Percentiles rank a stretch among this genome's conserved stretches.
Evolutionary conservation across 2,113 vertebrate species (phyloP).

Genomic region (Leucosticte australis): DNA sequence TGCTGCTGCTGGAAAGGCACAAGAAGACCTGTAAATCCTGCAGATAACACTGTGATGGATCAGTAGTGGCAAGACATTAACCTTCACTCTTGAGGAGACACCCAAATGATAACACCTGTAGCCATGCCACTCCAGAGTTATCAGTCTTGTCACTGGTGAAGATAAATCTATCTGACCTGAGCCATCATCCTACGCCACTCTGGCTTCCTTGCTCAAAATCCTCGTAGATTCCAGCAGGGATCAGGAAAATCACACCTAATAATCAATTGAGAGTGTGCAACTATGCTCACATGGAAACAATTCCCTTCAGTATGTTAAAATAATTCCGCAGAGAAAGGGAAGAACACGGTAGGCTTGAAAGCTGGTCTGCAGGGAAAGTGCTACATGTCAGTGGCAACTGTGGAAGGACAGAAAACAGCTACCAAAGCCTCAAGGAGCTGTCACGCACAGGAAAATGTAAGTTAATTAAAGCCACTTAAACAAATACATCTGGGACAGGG

Average conservation of each 20-base stretch:
- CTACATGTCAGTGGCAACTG: slow-evolving; percentile 32
- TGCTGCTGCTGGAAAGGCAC: neutral
- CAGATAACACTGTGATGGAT: slow-evolving; percentile 41
- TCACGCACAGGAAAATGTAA: slow-evolving; percentile 23
- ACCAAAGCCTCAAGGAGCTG: slow-evolving; percentile 31
- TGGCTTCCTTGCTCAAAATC: neutral
- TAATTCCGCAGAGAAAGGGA: neutral
- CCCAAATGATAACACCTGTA: slow-evolving; percentile 64
- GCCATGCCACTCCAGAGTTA: slow-evolving; percentile 24
- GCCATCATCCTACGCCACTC: neutral
- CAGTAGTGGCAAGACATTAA: slow-evolving; percentile 60
- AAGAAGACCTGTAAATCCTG: slow-evolving; percentile 31
- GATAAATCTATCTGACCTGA: slow-evolving; percentile 54
- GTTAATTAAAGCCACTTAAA: slow-evolving; percentile 55
- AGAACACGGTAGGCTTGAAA: neutral
- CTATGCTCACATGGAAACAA: slow-evolving; percentile 15
- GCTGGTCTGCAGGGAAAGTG: neutral
- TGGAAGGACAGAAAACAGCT: slow-evolving; percentile 38
- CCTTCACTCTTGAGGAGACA: slow-evolving; percentile 65
- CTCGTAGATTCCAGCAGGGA: neutral
- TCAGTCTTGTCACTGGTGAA: slow-evolving; percentile 21
- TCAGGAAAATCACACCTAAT: slow-evolving; percentile 38
- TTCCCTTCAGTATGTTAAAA: neutral
- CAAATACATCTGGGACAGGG: slow-evolving; percentile 2
- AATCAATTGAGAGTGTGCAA: neutral